Evolutionary conservation across 2,113 vertebrate genomes (phyloP).

Genomic region (Elgaria multicarinata): DNA sequence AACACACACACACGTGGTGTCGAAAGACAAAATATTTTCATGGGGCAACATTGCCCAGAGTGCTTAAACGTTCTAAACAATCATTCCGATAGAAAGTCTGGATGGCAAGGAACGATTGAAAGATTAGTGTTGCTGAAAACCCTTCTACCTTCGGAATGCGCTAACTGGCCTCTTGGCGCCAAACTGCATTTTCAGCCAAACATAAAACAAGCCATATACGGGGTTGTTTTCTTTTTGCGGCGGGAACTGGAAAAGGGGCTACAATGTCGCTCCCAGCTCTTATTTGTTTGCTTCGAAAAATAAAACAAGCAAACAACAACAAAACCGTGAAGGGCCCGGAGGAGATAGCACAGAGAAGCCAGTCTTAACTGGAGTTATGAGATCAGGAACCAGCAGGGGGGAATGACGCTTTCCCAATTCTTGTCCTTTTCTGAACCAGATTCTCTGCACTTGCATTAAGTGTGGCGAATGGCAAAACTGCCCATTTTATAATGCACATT

Average conservation of each 20-base stretch:
- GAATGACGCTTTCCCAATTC: too few species aligned
- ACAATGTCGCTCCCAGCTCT: neutral
- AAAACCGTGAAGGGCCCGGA: neutral
- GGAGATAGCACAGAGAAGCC: too few species aligned
- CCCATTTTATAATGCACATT: neutral
- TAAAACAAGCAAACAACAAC: neutral
- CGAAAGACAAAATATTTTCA: neutral
- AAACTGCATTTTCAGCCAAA: constrained; percentile 27
- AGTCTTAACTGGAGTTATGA: neutral
- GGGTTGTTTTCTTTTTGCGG: neutral
- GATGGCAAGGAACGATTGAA: neutral
- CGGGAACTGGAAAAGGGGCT: neutral
- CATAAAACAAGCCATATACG: neutral
- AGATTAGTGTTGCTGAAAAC: neutral
- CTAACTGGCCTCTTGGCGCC: neutral
- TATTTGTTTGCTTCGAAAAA: neutral
- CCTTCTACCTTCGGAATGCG: neutral
- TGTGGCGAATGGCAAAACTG: neutral
- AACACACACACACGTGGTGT: neutral
- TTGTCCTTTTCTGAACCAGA: neutral
- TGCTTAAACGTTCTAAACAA: neutral
- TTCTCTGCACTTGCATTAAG: neutral
- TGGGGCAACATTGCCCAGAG: constrained; percentile 1
- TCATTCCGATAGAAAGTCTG: constrained; percentile 9
- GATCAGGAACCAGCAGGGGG: too few species aligned